Conservation (phyloP, 2,113 vertebrate genomes). For the Silurus meridionalis region DNA sequence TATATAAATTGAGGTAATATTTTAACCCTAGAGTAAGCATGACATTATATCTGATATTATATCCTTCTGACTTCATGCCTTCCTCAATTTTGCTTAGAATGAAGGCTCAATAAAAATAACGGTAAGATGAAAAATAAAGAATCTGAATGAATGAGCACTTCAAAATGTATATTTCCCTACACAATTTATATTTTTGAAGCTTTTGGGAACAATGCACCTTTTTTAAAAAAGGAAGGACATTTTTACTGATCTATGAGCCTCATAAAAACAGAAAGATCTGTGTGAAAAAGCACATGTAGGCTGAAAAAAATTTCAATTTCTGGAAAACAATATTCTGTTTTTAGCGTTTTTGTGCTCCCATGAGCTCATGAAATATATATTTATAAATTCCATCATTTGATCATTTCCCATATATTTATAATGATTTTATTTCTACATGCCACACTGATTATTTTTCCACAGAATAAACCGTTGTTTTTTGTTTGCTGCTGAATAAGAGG, state of each 20-base stretch:
- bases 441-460: neutral
- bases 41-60: neutral
- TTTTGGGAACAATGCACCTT: neutral
- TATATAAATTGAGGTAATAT: neutral
- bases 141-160: neutral
- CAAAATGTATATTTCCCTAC: neutral
- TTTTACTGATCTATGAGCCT: slow-evolving; percentile 16
- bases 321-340: slow-evolving; percentile 3
- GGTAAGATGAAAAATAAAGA: neutral
- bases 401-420: neutral
- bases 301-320: neutral
- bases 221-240: slow-evolving; percentile 17
- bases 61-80: neutral
- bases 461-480: neutral
- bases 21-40: slow-evolving; percentile 5
- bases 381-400: neutral
- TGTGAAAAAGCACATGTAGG: slow-evolving; percentile 10
- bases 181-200: neutral
- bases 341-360: neutral
- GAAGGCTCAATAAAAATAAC: neutral
- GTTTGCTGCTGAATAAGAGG: neutral
- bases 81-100: neutral
- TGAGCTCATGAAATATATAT: neutral
- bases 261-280: slow-evolving; percentile 10
- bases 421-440: neutral